Evolutionary conservation across 2,113 vertebrate genomes (phyloP).

Genomic region (Osmerus eperlanus): DNA sequence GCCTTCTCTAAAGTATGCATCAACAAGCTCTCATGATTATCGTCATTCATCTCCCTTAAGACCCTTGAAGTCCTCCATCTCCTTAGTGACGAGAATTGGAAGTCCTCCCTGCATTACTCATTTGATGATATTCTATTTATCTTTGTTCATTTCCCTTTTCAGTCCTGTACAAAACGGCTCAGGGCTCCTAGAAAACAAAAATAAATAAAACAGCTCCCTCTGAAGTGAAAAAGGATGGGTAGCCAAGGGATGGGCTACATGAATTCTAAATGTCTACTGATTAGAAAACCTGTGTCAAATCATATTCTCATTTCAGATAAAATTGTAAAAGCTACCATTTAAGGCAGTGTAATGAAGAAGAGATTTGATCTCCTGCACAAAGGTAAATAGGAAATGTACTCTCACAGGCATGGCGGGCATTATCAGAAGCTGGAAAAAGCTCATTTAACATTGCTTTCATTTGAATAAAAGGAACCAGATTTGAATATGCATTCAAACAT

Average conservation of each 20-base stretch:
- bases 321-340: conserved; percentile 64
- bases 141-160: conserved; percentile 48
- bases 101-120: conserved; percentile 55
- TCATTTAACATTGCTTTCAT: conserved; percentile 66
- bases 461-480: conserved; percentile 65
- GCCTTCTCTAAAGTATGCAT: conserved; percentile 50
- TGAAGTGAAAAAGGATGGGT: conserved; percentile 47
- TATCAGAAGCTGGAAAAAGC: conserved; percentile 55
- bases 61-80: conserved; percentile 56
- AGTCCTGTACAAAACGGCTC: conserved; percentile 24
- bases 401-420: conserved; percentile 48
- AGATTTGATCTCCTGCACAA: conserved; percentile 67
- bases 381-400: conserved; percentile 59
- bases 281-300: conserved; percentile 68
- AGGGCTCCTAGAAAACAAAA: conserved; percentile 49
- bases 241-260: conserved; percentile 57
- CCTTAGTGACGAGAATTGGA: conserved; percentile 42
- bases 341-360: conserved; percentile 63
- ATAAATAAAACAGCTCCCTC: conserved; percentile 53
- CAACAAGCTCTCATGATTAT: conserved; percentile 58
- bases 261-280: conserved; percentile 62
- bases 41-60: conserved; percentile 59
- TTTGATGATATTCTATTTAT: conserved; percentile 54
- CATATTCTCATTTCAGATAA: conserved; percentile 65
- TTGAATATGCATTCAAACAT: conserved; percentile 54